Percentiles rank a stretch among this genome's conserved stretches.
These are phyloP conservation scores for Leptinotarsa haldemani DNA, from an alignment of 2,888 invertebrate genomes.

Conservation along the genomic window DNA sequence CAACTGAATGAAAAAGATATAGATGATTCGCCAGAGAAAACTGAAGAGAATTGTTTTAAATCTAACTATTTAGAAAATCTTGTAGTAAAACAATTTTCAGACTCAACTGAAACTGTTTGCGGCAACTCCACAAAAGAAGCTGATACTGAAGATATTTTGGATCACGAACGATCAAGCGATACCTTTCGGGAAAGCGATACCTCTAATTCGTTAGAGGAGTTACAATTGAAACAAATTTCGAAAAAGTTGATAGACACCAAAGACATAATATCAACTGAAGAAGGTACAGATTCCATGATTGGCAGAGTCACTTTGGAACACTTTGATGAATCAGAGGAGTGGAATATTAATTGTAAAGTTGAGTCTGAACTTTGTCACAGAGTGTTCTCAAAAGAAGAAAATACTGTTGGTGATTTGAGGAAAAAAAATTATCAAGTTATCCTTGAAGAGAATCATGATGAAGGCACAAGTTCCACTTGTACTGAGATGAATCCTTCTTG, in stretches of 20 bases:
- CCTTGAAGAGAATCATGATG: not conserved
- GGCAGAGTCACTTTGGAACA: no score
- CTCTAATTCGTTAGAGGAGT: not conserved
- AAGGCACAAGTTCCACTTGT: not conserved
- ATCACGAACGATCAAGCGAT: not conserved
- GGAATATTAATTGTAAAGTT: not conserved
- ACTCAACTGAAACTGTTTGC: not conserved
- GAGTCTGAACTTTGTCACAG: not conserved
- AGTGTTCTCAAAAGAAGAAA: not conserved
- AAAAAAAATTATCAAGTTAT: not conserved
- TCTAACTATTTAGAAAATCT: not conserved
- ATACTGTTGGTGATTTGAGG: not conserved
- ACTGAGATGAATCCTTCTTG: not conserved
- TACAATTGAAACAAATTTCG: not conserved
- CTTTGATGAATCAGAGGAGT: not conserved
- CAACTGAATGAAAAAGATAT: not conserved
- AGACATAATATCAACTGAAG: not conserved
- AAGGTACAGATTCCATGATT: not conserved
- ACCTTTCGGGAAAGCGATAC: not conserved
- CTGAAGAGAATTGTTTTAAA: not conserved
- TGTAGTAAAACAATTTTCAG: not conserved
- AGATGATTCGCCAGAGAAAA: not conserved
- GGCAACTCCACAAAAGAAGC: not conserved
- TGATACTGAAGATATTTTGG: not conserved
- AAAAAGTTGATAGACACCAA: not conserved